A percentile compares a stretch with the other conserved stretches of the same genome.
Evolutionary conservation across 92 coral and sea anemone genomes (phyloP).

Genomic region (Epizoanthus rinbou): DNA sequence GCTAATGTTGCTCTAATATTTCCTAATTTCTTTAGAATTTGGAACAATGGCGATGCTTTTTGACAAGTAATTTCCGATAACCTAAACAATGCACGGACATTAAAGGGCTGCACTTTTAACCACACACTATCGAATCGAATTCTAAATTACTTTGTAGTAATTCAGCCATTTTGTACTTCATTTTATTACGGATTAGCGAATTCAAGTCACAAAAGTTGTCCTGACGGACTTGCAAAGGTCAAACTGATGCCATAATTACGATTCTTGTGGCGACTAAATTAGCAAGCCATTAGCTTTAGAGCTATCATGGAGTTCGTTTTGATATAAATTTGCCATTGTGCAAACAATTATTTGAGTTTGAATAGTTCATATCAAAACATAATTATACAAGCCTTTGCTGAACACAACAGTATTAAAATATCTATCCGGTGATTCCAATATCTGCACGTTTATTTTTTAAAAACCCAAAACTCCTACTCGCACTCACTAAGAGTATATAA

Average conservation of each 20-base stretch:
- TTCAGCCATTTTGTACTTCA: neutral
- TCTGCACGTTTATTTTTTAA: no score
- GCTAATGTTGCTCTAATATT: neutral
- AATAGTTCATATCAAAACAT: neutral
- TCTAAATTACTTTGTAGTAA: neutral
- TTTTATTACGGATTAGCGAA: neutral
- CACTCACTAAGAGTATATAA: no score
- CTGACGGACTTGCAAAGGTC: neutral
- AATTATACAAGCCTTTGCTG: neutral
- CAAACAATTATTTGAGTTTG: neutral
- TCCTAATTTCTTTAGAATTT: slow-evolving; percentile 16
- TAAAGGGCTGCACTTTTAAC: neutral
- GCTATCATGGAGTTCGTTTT: neutral
- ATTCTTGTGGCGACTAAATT: neutral
- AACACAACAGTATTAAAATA: no score
- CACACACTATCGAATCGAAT: neutral
- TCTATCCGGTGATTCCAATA: no score
- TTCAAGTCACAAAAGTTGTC: neutral
- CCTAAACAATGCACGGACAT: slow-evolving; percentile 1
- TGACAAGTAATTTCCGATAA: slow-evolving; percentile 36
- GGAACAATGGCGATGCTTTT: slow-evolving; percentile 12
- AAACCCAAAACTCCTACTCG: no score
- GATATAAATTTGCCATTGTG: neutral
- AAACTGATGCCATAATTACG: neutral
- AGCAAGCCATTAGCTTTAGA: slow-evolving; percentile 5